phyloP scores from a whole-genome alignment of 2,888 invertebrate species.

The Fabriciana adippe region DNA sequence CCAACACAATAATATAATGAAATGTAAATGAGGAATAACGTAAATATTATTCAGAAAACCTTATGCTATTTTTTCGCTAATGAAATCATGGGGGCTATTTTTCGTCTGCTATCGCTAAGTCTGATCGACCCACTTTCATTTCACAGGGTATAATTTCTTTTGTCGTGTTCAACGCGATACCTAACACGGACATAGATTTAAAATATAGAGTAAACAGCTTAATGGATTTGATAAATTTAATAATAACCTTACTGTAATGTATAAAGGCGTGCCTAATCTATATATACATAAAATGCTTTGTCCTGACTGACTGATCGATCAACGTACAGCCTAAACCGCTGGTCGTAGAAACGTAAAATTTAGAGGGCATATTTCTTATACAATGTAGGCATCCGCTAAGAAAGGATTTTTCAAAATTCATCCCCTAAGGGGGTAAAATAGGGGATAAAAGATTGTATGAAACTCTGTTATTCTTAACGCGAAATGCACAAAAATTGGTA shows the following conservation, averaged over 20 bases:
- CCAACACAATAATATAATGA: neutral
- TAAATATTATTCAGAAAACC: neutral
- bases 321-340: no score
- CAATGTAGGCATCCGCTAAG: no score
- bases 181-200: constrained; percentile 10
- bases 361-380: no score
- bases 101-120: constrained; percentile 25
- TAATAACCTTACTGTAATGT: neutral
- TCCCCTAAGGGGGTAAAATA: no score
- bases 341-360: no score
- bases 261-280: no score
- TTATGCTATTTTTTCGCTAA: constrained; percentile 2
- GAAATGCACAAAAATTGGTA: no score
- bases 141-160: constrained; percentile 23
- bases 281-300: no score
- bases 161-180: constrained; percentile 20
- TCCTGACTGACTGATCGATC: no score
- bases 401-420: no score
- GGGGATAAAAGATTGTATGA: no score
- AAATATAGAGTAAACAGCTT: constrained; percentile 2
- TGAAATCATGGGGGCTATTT: constrained; percentile 24
- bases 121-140: constrained; percentile 27
- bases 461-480: no score
- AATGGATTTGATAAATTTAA: constrained; percentile 1
- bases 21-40: neutral